A percentile compares a stretch with the other conserved stretches of the same genome.
phyloP scores from a whole-genome alignment of 2,888 invertebrate species.

The Eulithis testata region DNA sequence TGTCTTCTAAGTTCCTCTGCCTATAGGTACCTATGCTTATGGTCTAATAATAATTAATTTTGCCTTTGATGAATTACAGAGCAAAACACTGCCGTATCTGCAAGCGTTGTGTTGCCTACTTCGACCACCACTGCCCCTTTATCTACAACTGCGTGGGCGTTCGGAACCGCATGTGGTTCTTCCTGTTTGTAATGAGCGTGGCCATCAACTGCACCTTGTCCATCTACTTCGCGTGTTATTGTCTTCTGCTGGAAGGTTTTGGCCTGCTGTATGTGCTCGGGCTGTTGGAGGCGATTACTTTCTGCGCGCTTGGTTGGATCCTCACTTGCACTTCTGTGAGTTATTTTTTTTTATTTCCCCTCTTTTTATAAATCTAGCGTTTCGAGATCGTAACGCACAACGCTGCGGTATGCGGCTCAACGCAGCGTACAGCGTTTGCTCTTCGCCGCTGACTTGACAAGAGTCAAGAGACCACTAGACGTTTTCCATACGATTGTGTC shows the following conservation, averaged over 20 bases:
- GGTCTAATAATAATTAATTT: background rate
- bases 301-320: slow-evolving; percentile 94
- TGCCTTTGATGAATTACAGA: slow-evolving; percentile 49
- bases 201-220: slow-evolving; percentile 95
- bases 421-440: no score
- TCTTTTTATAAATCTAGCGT: no score
- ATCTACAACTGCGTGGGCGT: slow-evolving; percentile 97
- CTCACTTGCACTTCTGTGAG: slow-evolving; percentile 94
- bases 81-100: slow-evolving; percentile 97
- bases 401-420: no score
- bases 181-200: slow-evolving; percentile 93
- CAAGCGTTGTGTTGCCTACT: slow-evolving; percentile 94
- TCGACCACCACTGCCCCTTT: slow-evolving; percentile 98
- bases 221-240: slow-evolving; percentile 94
- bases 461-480: no score
- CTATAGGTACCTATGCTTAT: no score
- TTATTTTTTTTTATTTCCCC: background rate
- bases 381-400: no score
- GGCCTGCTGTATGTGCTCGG: slow-evolving; percentile 94
- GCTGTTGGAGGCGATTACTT: slow-evolving; percentile 91
- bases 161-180: slow-evolving; percentile 97
- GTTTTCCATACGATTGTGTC: no score
- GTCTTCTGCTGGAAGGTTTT: slow-evolving; percentile 93
- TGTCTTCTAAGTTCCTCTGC: no score
- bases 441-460: no score